Conservation (phyloP, 2,888 invertebrate genomes). For the Polydesmus complanatus region DNA sequence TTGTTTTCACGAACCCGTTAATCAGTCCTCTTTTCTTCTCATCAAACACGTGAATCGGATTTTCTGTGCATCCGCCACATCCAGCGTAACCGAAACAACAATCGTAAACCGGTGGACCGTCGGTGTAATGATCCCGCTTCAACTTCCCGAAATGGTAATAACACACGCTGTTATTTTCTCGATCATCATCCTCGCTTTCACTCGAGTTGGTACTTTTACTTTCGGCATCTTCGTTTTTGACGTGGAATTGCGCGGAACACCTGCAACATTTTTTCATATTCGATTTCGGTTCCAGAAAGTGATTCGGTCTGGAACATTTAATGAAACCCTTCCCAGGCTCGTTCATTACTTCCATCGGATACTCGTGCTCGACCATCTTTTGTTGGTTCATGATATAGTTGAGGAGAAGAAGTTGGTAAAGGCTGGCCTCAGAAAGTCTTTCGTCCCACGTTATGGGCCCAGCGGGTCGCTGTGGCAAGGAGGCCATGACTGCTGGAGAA, state of each 20-base stretch:
- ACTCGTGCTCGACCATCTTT: slow-evolving; percentile 52
- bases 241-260: neutral
- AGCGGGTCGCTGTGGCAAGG: neutral
- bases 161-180: slow-evolving; percentile 16
- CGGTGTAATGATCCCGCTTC: slow-evolving; percentile 3
- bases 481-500: neutral
- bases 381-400: slow-evolving; percentile 46
- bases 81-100: slow-evolving; percentile 47
- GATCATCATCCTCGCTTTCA: no score
- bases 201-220: no score
- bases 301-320: neutral
- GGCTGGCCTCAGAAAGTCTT: slow-evolving; percentile 35
- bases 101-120: slow-evolving; percentile 34
- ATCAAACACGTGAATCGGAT: slow-evolving; percentile 60
- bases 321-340: slow-evolving; percentile 49
- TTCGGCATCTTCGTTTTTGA: neutral
- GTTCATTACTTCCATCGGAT: slow-evolving; percentile 50
- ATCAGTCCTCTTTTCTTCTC: slow-evolving; percentile 52
- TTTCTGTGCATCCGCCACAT: slow-evolving; percentile 49
- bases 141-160: slow-evolving; percentile 21
- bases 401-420: slow-evolving; percentile 44
- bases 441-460: neutral
- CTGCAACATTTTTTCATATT: slow-evolving; percentile 34
- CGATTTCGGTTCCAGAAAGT: neutral
- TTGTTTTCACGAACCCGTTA: slow-evolving; percentile 49